Base-by-base conservation (phyloP, 2,888 invertebrate genomes). In the Microchrysa polita region DNA sequence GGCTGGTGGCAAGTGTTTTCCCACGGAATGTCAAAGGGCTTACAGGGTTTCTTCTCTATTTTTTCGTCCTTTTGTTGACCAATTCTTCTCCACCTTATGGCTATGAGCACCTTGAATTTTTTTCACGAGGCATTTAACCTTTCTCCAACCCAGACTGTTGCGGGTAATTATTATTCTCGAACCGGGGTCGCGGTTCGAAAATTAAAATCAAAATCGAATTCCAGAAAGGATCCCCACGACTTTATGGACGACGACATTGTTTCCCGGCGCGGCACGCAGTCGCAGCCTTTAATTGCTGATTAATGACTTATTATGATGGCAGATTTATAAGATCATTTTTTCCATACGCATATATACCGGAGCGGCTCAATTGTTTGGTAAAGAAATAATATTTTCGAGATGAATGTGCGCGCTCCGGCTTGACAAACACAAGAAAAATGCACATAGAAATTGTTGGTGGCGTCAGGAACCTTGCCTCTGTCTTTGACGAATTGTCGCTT, bases 281-380 rank as follows among this genome's bases (percentile, higher is more conserved):
- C 14, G 65, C 65, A 69, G 55, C 20, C 55, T 67, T 74, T 75
- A 75, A 76, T 69, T 71, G 73, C 77, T 82, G 82, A 82, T 82
- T 80, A 81, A 82, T 82, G 79, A 77, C 80, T 80, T 82, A 82
- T 82, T 82, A 82, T 82, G 82, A 82, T 82, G 82, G 82, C 82
- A 82, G 82, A 82, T 82, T 82, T 82, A 80, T 82, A 80, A 81
- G 82, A 82, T 81, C 80, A 81, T 82, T 81, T 81, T 81, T 74
- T 75, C 52, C 18, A 14, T 65, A 34, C 67, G 22, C 18, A 12
- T 42, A n/a, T n/a, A n/a, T n/a, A n/a, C n/a, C n/a, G n/a, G n/a
- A n/a, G n/a, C 40, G 65, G 48, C 65, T 22, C 22, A 61, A 55
- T 69, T 69, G 69, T 69, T 55, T 23, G 57, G 57, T 42, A n/a